Percentiles rank a stretch among this genome's conserved stretches.
These are phyloP conservation scores for Halichoerus grypus DNA, from an alignment of 2,113 vertebrate species.

Conservation along the genomic window DNA sequence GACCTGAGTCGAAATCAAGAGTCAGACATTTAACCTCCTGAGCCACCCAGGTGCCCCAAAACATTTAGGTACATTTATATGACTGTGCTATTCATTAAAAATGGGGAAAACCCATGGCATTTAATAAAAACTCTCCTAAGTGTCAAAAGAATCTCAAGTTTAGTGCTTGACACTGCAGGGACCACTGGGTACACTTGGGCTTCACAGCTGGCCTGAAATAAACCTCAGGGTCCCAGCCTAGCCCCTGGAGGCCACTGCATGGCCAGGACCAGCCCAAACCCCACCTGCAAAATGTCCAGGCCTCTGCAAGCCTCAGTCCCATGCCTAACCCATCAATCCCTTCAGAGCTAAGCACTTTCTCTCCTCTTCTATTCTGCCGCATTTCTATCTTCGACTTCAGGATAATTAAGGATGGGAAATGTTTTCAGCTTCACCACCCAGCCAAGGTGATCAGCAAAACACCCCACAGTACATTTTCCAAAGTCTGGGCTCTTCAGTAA, in stretches of 20 bases:
- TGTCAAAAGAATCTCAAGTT: neutral
- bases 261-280: neutral
- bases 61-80: neutral
- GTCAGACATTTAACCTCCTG: neutral
- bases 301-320: neutral
- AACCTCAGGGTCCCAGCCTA: neutral
- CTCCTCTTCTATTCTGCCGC: neutral
- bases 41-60: neutral
- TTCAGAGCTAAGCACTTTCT: neutral
- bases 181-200: neutral
- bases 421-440: neutral
- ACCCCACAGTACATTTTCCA: neutral
- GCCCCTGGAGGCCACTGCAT: neutral
- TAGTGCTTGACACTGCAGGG: neutral
- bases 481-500: neutral
- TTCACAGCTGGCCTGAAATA: neutral
- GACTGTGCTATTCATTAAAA: slow-evolving; percentile 3
- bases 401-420: neutral
- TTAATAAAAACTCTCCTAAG: slow-evolving; percentile 12
- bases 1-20: neutral
- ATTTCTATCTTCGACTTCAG: neutral
- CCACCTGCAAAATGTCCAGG: neutral
- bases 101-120: neutral
- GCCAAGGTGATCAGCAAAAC: neutral
- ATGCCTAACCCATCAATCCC: neutral